phyloP scores from a whole-genome alignment of 2,888 invertebrate species.

The Drosophila macrospina region DNA sequence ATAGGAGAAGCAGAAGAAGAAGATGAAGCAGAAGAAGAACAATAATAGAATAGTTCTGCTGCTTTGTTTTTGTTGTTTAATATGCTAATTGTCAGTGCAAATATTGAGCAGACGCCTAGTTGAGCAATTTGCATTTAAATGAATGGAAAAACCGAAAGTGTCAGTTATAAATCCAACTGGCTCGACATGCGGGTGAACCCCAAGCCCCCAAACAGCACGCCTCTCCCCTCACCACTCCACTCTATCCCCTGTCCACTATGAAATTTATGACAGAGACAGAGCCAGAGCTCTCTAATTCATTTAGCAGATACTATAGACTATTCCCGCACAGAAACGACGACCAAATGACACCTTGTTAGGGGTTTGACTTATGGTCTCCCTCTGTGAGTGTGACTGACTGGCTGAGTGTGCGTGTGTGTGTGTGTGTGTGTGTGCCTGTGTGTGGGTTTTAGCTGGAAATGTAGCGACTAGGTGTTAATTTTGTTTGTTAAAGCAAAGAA shows the following conservation, averaged over 20 bases:
- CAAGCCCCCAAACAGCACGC: neutral
- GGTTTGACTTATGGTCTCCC: constrained; percentile 52
- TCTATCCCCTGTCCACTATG: neutral
- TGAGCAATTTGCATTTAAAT: constrained; percentile 70
- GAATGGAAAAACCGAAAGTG: constrained; percentile 67
- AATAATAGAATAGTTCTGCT: constrained; percentile 7
- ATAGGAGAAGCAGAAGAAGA: neutral
- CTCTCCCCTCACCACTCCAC: neutral
- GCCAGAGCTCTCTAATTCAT: constrained; percentile 63
- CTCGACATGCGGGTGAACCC: constrained; percentile 50
- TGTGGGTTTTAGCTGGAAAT: constrained; percentile 67
- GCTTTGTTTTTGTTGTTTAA: constrained; percentile 26
- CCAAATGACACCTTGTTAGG: constrained; percentile 75
- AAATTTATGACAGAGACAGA: constrained; percentile 47
- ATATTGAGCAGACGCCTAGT: constrained; percentile 65
- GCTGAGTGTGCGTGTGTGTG: neutral
- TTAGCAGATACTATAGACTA: constrained; percentile 46
- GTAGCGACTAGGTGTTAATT: constrained; percentile 76
- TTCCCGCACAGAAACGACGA: constrained; percentile 20
- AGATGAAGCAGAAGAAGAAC: neutral
- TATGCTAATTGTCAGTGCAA: constrained; percentile 72
- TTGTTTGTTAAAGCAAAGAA: constrained; percentile 52
- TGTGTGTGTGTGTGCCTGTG: constrained; percentile 14
- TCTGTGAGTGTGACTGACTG: neutral
- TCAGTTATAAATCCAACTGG: constrained; percentile 57